Evolutionary conservation across 2,888 invertebrate genomes (phyloP), one percentile per base, ranked within the genome.

Genomic region (Drosophila paranaensis): DNA sequence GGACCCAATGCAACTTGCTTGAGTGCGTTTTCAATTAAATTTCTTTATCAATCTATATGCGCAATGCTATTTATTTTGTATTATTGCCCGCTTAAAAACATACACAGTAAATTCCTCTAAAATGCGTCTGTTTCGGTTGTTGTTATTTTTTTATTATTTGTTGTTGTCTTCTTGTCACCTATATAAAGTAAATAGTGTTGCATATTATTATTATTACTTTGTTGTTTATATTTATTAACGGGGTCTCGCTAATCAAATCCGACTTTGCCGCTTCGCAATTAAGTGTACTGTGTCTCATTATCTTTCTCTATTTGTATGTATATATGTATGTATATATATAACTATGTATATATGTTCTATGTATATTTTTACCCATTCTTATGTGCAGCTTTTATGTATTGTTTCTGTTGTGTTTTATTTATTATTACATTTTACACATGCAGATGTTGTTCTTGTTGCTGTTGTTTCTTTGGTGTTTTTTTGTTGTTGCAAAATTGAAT

Each of bases 151-250:
- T 45, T 45, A 13, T 25, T 63, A 33, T 74, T 65, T 70, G 55
- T 77, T 80, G 60, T 74, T 74, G 73, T 81, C 72, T 53, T 85
- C 74, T 88, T 84, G 88, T 86, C 88, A 78, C 86, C 83, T 85
- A 86, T 78, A 78, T 85, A 85, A 85, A 88, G 84, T 85, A 85
- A 85, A 85, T 85, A 85, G 84, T 85, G 75, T 86, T 86, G 75
- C 82, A 76, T 82, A 85, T 79, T 75, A 75, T 66, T 67, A 57
- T 61, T 57, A 37, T 53, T 60, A 40, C 46, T 27, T 56, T 42
- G 11, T 55, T 39, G 35, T 58, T 58, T 53, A 56, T 75, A 69
- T 77, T 70, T 67, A 77, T 88, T 85, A 84, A 80, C 86, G 62
- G 71, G 65, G 33, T 69, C 63, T 67, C 71, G 77, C 83, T 82